phyloP scores from a whole-genome alignment of 2,113 vertebrate genomes.

The Tringa solitaria region DNA sequence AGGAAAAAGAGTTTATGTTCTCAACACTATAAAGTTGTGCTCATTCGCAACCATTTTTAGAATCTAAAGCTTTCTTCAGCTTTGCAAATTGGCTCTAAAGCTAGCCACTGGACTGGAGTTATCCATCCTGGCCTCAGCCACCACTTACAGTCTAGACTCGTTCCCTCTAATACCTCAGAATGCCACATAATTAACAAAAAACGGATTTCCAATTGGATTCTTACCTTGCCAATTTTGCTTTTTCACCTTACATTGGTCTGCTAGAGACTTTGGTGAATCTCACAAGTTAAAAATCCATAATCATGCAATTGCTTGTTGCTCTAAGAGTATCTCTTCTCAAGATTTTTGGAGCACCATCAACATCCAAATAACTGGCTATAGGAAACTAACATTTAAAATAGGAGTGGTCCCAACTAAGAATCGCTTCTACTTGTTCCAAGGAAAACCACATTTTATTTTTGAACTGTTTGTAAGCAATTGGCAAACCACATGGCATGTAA shows the following conservation, averaged over 20 bases:
- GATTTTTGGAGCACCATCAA: background rate
- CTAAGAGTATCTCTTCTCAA: background rate
- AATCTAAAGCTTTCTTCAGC: background rate
- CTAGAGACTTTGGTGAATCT: background rate
- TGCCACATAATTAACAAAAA: background rate
- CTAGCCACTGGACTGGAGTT: background rate
- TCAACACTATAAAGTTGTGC: background rate
- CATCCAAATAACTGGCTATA: background rate
- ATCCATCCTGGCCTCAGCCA: background rate
- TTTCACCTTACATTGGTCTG: background rate
- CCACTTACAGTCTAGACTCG: background rate
- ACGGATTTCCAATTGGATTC: background rate
- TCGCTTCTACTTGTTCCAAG: background rate
- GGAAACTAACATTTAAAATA: background rate
- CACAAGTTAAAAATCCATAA: background rate
- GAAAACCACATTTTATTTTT: background rate
- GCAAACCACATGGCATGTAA: background rate
- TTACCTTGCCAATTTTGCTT: background rate
- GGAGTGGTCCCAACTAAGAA: background rate
- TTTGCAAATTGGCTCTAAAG: background rate
- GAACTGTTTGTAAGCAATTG: background rate
- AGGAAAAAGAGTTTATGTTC: background rate
- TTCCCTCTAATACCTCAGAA: background rate
- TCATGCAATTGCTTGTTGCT: background rate
- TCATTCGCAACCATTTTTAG: background rate